phyloP scores from a whole-genome alignment of 2,888 invertebrate species.

The Drosophila fulvimacula region DNA sequence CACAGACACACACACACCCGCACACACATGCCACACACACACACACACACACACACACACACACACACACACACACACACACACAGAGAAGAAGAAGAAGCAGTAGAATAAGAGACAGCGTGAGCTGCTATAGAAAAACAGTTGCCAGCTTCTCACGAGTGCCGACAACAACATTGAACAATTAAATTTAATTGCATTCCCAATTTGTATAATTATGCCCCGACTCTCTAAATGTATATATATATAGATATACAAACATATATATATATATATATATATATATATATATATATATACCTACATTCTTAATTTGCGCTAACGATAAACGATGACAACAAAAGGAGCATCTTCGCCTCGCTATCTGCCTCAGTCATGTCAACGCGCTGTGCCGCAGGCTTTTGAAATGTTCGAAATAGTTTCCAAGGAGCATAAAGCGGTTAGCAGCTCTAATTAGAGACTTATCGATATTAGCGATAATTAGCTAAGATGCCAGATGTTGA shows the following conservation, averaged over 20 bases:
- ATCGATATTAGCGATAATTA: not conserved
- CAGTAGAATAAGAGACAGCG: slow-evolving; percentile 23
- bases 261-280: not conserved
- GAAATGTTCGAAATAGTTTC: slow-evolving; percentile 6
- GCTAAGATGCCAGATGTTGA: too few relatives aligned
- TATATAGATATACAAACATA: not conserved
- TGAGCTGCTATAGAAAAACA: slow-evolving; percentile 37
- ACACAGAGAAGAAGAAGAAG: slow-evolving; percentile 22
- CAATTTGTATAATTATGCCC: slow-evolving; percentile 81
- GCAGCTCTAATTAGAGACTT: not conserved
- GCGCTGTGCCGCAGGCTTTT: slow-evolving; percentile 17
- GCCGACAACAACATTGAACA: slow-evolving; percentile 72
- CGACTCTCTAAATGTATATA: slow-evolving; percentile 64
- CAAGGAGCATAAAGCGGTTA: not conserved
- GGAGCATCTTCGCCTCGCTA: not conserved
- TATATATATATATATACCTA: slow-evolving; percentile 12
- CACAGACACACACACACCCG: slow-evolving; percentile 12
- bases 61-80: too few relatives aligned
- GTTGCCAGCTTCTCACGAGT: slow-evolving; percentile 64
- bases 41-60: slow-evolving; percentile 29
- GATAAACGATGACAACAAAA: slow-evolving; percentile 54
- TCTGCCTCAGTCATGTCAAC: not conserved
- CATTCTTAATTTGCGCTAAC: slow-evolving; percentile 73
- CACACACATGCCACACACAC: slow-evolving; percentile 45
- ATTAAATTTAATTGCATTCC: slow-evolving; percentile 81